Evolutionary conservation across 1,140 invertebrate genomes (phyloP), one percentile per base, ranked within the genome.

Genomic region (Venustaconcha ellipsiformis): DNA sequence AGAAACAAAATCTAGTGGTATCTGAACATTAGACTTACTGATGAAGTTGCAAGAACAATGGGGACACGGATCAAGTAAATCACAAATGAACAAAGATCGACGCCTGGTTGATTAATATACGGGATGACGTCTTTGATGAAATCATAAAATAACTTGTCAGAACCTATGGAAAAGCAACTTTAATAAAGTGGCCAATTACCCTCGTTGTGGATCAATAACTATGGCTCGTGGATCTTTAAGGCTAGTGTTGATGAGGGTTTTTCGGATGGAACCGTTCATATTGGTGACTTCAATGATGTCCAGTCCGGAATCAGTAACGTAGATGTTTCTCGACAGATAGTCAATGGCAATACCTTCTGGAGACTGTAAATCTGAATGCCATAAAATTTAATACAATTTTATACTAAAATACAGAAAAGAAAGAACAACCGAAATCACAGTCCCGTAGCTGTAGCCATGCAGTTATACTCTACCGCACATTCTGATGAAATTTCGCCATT

Each of bases 261-360:
- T 94, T 72, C 89, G 88, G 80, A 94, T 90, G 3, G 94, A 94
- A 59, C 93, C 93, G 78, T 98, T 94, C 23, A 99, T 89, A 88
- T 94, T 95, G 3, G 96, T 95, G 15, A 98, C 97, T 91, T 96
- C 96, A 76, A 99, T 95, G 1, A 94, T 95, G 74, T 95, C 93
- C 83, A 95, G 94, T 13, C 92, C 93, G 0, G 97, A 97, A 90
- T 99, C 98, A 0, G 97, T 97, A 96, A 97, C 99, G 89, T 97
- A 99, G 69, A 99, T 92, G 82, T 96, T 97, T 79, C 96, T 92
- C 1, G 95, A 94, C 23, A 97, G 90, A 94, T 95, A 97, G 91
- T 99, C 98, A 23, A 99, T 92, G 11, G 96, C 94, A 69, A 99
- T 88, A 55, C 98, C 98, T 92, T 99, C 98, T 14, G 88, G 87